Evolutionary conservation across 2,888 invertebrate genomes (phyloP).

Genomic region (Osmoderma eremita): DNA sequence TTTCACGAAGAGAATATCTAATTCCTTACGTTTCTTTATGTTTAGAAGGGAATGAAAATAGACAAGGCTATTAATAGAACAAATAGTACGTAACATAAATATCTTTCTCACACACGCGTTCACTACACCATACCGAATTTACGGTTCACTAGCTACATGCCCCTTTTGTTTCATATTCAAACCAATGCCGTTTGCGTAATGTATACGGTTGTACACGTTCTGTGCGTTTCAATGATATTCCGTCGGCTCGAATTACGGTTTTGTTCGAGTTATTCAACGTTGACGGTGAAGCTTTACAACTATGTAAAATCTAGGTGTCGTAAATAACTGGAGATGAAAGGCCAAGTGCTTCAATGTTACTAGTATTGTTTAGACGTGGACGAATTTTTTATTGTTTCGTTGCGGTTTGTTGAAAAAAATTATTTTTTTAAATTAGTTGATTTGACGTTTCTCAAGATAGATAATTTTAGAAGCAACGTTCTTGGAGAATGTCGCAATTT

Average conservation of each 20-base stretch:
- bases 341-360: too few species aligned
- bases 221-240: constrained; percentile 30
- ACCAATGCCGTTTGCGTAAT: constrained; percentile 22
- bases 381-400: too few species aligned
- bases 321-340: too few species aligned
- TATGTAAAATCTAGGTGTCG: too few species aligned
- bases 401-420: too few species aligned
- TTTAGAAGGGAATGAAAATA: background rate
- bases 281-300: background rate
- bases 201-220: background rate
- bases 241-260: constrained; percentile 22
- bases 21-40: background rate
- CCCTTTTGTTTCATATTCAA: constrained; percentile 1
- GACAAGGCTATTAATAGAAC: background rate
- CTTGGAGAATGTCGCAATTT: too few species aligned
- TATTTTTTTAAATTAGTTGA: too few species aligned
- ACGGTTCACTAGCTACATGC: constrained; percentile 35
- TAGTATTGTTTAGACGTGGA: too few species aligned
- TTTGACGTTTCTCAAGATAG: too few species aligned
- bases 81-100: background rate
- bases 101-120: constrained; percentile 19
- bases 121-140: constrained; percentile 20
- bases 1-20: background rate
- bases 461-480: too few species aligned
- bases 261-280: constrained; percentile 11